Evolutionary conservation across 2,888 invertebrate species (phyloP), one percentile per base, ranked within the genome.

Genomic region (Dione juno): DNA sequence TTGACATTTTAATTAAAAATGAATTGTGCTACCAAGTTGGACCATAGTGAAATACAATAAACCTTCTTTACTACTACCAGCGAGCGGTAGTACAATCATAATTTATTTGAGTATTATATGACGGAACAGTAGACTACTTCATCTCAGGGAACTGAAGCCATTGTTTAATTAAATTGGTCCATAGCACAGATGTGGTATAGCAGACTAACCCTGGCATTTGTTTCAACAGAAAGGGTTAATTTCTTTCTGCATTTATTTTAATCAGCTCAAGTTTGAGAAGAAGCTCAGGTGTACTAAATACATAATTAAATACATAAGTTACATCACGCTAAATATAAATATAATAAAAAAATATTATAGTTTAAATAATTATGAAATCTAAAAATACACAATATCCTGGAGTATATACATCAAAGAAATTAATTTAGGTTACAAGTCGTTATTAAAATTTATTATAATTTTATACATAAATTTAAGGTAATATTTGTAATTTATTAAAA

Each of bases 81-180:
- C 21, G 19, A 40, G 50, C 21, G 19, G 21, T 28, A 64, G 48
- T 50, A 64, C 64, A 72, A 74, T 74, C 72, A 74, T 67, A 72
- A 70, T 70, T 72, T 70, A 66, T 67, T 70, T 63, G 66, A 66
- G 54, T 50, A 67, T 67, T 66, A 70, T 70, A 66, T 66, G 74
- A 74, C 66, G 71, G 71, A 40, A 67, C 43, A 63, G 57, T 68
- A 54, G 67, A 66, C 67, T 69, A 67, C 67, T 71, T 67, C 69
- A 67, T 70, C 67, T 72, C 66, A 70, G 67, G 72, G 67, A 69
- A 71, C 71, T 71, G 67, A 54, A 69, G 41, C 59, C 69, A 70
- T 67, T 74, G 69, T 70, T 73, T 73, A 76, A 76, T 75, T 72
- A 73, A 74, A 76, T 76, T 72, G 74, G 73, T 69, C 65, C 63